Conservation (phyloP, 2,888 invertebrate genomes). For the Noctuana brunneofusca region DNA sequence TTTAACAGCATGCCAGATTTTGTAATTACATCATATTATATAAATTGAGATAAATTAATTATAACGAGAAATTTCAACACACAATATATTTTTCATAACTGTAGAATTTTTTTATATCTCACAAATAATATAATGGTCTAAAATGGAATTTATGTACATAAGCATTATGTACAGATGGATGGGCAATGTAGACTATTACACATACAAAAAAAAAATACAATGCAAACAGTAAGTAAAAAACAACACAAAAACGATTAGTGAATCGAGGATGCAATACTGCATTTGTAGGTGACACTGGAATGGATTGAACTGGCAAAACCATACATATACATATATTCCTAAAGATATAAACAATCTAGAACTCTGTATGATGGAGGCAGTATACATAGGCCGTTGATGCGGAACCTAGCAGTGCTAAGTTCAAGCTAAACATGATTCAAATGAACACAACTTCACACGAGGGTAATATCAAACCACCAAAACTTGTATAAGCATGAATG, state of each 20-base stretch:
- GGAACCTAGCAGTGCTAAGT: neutral
- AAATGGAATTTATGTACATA: neutral
- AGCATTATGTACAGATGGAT: neutral
- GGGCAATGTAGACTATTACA: neutral
- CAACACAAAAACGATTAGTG: conserved; percentile 24
- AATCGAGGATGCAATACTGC: neutral
- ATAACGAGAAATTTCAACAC: too few relatives aligned
- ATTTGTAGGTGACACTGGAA: neutral
- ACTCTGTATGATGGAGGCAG: neutral
- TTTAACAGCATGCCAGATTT: too few relatives aligned
- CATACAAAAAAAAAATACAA: conserved; percentile 6
- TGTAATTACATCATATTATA: too few relatives aligned
- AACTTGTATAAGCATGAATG: conserved; percentile 57
- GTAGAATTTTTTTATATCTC: too few relatives aligned
- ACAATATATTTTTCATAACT: too few relatives aligned
- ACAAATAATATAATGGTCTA: neutral
- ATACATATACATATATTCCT: neutral
- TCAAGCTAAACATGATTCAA: conserved; percentile 12
- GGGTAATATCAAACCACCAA: conserved; percentile 40
- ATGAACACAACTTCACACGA: conserved; percentile 25
- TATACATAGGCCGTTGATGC: neutral
- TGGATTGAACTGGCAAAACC: neutral
- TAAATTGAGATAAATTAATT: too few relatives aligned
- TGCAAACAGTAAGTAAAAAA: conserved; percentile 23
- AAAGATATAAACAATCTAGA: neutral